Base-by-base conservation (phyloP, 2,888 invertebrate species). In the Alentia gelatinosa region DNA sequence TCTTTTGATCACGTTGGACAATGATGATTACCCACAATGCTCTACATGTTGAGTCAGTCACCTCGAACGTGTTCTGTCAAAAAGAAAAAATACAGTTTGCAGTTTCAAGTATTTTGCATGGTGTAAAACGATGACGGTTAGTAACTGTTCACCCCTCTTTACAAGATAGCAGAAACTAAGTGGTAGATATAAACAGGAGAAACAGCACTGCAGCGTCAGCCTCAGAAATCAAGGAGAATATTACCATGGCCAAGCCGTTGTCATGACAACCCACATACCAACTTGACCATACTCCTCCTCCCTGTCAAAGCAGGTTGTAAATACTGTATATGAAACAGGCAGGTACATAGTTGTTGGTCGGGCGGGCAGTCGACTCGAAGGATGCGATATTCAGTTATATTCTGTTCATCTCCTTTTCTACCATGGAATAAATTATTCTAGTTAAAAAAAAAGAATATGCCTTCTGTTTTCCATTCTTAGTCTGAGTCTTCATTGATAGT, bases 361-460 rank as follows among this genome's bases (percentile, higher is more conserved):
- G 86, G 86, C 86, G 86, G 86, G 86, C 86, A 35, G 86, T 30
- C 86, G 30, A 86, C 47, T 86, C 86, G 26, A 86, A 86, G 50
- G 50, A 86, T 42, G 86, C 86, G 86, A 86, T 86, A 86, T 86
- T 86, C 86, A 86, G 86, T 91, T 89, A 89, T 89, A 89, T 91
- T 89, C 89, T 91, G 89, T 89, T 91, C 83, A 86, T 92, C 93
- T 93, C 93, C 92, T 92, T 92, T 93, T 93, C 93, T 93, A 93
- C 93, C 93, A 93, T 92, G 92, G 91, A 92, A 92, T 92, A 93
- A 93, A 93, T 93, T 93, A 93, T 93, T 93, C 92, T 93, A 93
- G 93, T 93, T 92, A 89, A 56, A 90, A 63, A 26, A 42, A 79
- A 26, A 33, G 26, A 15, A 56, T 19, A 12, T 26, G 26, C 5